Evolutionary conservation across 92 coral and sea anemone species (phyloP), one percentile per base, ranked within the genome.

Genomic region (Phenganax marumi): DNA sequence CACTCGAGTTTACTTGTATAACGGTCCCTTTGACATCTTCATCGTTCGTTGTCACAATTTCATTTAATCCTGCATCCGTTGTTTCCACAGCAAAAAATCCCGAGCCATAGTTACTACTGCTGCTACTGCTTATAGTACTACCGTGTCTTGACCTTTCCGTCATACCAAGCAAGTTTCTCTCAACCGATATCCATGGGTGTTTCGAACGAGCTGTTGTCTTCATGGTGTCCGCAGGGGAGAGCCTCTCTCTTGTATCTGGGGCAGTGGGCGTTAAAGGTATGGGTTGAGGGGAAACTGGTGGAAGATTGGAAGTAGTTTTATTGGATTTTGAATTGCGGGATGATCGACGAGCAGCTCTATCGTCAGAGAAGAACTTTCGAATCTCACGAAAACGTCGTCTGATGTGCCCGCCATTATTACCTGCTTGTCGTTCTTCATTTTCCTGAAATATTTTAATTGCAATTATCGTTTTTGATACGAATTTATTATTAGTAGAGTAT

Each of bases 351-450:
- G 81, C 14, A 7, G 81, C 25, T 23, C 81, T 54, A 3, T 76
- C 81, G 43, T 51, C 26, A 39, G 80, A 52, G 81, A 76, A 76
- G 43, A 76, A 76, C 7, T 62, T 76, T 17, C 81, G 68, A 33
- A 76, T 76, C 24, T 68, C 54, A 12, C 23, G 7, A 23, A 76
- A 62, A 46, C 50, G 6, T 13, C 81, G 68, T 57, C 69, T 24
- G 0, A 12, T 19, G 11, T 68, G 7, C 25, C 52, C 81, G 53
- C 12, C 64, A 23, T 24, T 25, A 23, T 39, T 76, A 13, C 25
- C 52, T 46, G 8, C 17, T 22, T 43, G 68, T 54, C 23, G 14
- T 25, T 76, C 81, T n/a, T 56, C 52, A 8, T 16, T 25, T 3
- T 23, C 68, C 81, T 54, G 21, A 56, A 76, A 16, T 14, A 73